These are phyloP conservation scores for Garra rufa DNA, from an alignment of 2,113 vertebrate genomes.

Conservation along the genomic window DNA sequence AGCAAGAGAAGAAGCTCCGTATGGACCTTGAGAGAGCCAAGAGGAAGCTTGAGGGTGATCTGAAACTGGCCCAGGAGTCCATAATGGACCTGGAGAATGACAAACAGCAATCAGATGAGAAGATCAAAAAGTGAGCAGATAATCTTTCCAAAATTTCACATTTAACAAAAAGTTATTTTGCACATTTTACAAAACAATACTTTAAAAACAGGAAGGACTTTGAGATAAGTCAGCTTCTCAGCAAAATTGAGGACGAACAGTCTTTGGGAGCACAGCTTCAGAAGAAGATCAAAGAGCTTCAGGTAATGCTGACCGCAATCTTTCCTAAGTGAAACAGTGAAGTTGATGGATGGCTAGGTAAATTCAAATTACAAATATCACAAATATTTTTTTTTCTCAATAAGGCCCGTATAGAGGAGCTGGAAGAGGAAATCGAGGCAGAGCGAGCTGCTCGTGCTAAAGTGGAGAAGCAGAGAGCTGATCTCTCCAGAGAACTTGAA, in stretches of 20 bases:
- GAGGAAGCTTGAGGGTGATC: constrained; percentile 69
- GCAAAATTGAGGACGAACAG: constrained; percentile 58
- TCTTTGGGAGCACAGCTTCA: too few relatives aligned
- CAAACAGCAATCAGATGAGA: constrained; percentile 64
- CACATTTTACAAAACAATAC: neutral
- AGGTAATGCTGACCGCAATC: too few relatives aligned
- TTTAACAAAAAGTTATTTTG: neutral
- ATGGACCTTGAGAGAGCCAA: constrained; percentile 70
- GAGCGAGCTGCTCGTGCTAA: constrained; percentile 77
- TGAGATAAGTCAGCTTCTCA: constrained; percentile 58
- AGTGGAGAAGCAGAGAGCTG: constrained; percentile 85
- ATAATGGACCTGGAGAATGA: constrained; percentile 71
- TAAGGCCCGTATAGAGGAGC: constrained; percentile 74
- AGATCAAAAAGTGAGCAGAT: constrained; percentile 61
- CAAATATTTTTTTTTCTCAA: neutral
- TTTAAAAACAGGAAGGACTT: constrained; percentile 58
- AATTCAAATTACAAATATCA: too few relatives aligned
- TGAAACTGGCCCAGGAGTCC: constrained; percentile 70
- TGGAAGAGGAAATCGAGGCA: constrained; percentile 77
- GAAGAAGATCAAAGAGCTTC: too few relatives aligned
- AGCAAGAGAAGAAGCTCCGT: constrained; percentile 73
- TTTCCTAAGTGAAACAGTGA: too few relatives aligned
- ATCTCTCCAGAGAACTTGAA: constrained; percentile 87
- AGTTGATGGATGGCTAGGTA: too few relatives aligned
- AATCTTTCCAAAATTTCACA: neutral